Evolutionary conservation across 2,888 invertebrate genomes (phyloP).

Genomic region (Spodoptera exigua): DNA sequence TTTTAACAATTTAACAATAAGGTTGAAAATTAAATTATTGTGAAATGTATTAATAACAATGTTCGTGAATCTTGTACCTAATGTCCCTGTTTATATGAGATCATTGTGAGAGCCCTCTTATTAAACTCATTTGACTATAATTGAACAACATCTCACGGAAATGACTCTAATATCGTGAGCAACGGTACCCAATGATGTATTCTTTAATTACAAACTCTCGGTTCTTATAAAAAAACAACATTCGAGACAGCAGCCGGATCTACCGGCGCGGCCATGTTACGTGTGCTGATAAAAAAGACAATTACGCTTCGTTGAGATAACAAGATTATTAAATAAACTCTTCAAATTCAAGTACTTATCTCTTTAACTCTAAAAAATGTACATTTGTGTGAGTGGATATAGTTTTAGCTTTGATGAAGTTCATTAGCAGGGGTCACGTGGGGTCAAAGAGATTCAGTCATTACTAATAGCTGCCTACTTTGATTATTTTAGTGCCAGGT

Average conservation of each 20-base stretch:
- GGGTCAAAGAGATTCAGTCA: no score
- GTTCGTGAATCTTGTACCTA: no score
- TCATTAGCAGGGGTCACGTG: no score
- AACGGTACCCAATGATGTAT: conserved; percentile 42
- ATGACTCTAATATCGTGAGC: conserved; percentile 36
- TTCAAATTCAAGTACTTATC: conserved; percentile 10
- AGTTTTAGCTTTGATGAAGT: no score
- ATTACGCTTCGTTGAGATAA: conserved; percentile 29
- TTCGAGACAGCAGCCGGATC: conserved; percentile 40
- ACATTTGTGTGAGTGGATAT: no score
- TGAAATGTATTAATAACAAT: no score
- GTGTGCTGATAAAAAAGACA: conserved; percentile 29
- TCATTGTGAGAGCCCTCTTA: conserved; percentile 2
- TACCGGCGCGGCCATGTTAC: conserved; percentile 12
- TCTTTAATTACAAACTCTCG: conserved; percentile 45
- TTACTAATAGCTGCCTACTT: no score
- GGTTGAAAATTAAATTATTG: no score
- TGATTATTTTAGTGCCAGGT: no score
- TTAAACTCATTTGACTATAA: conserved; percentile 26
- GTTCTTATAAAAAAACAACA: conserved; percentile 34
- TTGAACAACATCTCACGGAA: conserved; percentile 42
- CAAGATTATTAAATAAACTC: conserved; percentile 23
- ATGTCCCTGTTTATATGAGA: neutral
- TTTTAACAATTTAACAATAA: no score
- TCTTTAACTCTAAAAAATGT: conserved; percentile 3